Evolutionary conservation across 2,888 invertebrate species (phyloP).

Genomic region (Troides oblongomaculatus): DNA sequence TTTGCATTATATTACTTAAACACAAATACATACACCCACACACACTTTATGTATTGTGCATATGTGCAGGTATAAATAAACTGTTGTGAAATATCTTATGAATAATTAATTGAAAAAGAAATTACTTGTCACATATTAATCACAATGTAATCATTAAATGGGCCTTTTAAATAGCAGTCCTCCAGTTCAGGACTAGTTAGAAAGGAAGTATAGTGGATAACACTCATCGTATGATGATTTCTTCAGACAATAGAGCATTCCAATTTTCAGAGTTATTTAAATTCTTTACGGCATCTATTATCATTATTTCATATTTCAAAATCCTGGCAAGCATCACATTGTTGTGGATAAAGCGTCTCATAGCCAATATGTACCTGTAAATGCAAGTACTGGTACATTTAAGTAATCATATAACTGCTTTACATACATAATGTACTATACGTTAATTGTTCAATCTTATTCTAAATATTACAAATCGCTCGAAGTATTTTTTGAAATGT

Average conservation of each 20-base stretch:
- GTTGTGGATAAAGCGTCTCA: background rate
- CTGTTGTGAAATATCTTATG: no score
- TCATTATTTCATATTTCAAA: background rate
- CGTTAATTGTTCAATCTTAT: background rate
- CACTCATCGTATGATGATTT: background rate
- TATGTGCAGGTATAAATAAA: no score
- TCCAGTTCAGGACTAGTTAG: no score
- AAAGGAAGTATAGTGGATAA: no score
- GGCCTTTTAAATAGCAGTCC: no score
- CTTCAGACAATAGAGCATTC: background rate
- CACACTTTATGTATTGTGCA: no score
- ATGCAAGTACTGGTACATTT: background rate
- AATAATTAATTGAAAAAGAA: no score
- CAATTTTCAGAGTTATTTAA: background rate
- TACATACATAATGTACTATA: background rate
- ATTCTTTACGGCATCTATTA: background rate
- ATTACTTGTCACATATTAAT: no score
- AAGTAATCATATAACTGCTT: background rate
- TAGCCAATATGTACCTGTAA: background rate
- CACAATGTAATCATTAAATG: no score
- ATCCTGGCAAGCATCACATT: slow-evolving; percentile 1
- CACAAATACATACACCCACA: no score
- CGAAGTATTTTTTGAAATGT: background rate
- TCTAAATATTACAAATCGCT: background rate
- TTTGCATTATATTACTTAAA: no score